phyloP scores from a whole-genome alignment of 2,797 vertebrate genomes.

The Platalea minor region DNA sequence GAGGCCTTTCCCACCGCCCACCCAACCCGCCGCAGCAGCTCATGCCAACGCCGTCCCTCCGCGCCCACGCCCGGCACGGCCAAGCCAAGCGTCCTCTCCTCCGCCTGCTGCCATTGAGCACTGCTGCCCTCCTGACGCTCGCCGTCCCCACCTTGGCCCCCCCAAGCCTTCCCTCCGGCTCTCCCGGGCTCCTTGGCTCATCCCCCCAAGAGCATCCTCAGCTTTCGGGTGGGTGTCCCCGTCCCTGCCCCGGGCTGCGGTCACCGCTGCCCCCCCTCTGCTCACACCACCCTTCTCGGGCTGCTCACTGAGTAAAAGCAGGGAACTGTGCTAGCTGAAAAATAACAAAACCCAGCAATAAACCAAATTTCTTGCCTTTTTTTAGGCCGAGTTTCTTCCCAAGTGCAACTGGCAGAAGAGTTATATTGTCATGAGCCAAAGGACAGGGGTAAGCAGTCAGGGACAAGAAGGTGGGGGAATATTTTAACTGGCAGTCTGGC shows the following conservation, averaged over 20 bases:
- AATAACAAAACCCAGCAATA: neutral
- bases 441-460: neutral
- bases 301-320: rapidly evolving
- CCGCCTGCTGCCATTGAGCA: neutral
- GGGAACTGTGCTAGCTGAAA: neutral
- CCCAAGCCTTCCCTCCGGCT: neutral
- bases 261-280: neutral
- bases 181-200: neutral
- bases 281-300: neutral
- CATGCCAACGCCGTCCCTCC: rapidly evolving
- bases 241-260: neutral
- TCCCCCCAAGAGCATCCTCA: neutral
- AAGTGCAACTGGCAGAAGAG: neutral
- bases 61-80: rapidly evolving
- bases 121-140: neutral
- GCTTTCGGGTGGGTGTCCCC: neutral
- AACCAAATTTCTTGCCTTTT: too few relatives aligned
- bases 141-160: rapidly evolving
- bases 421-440: neutral
- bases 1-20: neutral
- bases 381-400: neutral
- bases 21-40: neutral
- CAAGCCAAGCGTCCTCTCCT: neutral
- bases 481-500: neutral
- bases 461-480: neutral